phyloP scores from a whole-genome alignment of 2,113 vertebrate species.

The Aphyosemion australe region DNA sequence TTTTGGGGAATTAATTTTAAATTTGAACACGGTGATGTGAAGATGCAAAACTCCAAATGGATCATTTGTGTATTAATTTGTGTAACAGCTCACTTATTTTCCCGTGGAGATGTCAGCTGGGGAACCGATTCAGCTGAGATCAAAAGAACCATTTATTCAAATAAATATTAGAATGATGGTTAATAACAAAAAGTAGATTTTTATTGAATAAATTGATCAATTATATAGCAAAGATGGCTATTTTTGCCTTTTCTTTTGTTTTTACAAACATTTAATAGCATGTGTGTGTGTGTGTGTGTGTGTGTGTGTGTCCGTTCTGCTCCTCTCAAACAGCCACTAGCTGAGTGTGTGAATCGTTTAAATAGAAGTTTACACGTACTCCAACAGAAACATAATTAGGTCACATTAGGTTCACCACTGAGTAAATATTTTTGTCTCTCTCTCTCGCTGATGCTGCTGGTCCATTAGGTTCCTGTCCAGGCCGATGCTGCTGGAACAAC shows the following conservation, averaged over 20 bases:
- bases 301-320: neutral
- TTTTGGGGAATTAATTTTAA: conserved; percentile 51
- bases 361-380: conserved; percentile 54
- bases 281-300: neutral
- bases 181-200: neutral
- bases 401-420: conserved; percentile 49
- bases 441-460: neutral
- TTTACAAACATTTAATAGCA: neutral
- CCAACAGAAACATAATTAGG: conserved; percentile 58
- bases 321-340: conserved; percentile 45
- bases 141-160: conserved; percentile 7
- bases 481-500: conserved; percentile 13
- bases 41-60: conserved; percentile 27
- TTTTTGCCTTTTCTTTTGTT: neutral
- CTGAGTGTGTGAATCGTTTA: conserved; percentile 39
- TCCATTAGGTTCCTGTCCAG: neutral
- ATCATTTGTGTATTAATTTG: too few relatives aligned
- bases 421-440: conserved; percentile 18
- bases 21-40: conserved; percentile 37
- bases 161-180: neutral
- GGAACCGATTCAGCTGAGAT: neutral
- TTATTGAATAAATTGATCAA: neutral
- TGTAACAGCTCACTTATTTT: conserved; percentile 45
- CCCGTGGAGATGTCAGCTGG: conserved; percentile 23
- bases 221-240: neutral